phyloP scores from a whole-genome alignment of 2,797 vertebrate species.

The Myiothlypis chrysogaster region DNA sequence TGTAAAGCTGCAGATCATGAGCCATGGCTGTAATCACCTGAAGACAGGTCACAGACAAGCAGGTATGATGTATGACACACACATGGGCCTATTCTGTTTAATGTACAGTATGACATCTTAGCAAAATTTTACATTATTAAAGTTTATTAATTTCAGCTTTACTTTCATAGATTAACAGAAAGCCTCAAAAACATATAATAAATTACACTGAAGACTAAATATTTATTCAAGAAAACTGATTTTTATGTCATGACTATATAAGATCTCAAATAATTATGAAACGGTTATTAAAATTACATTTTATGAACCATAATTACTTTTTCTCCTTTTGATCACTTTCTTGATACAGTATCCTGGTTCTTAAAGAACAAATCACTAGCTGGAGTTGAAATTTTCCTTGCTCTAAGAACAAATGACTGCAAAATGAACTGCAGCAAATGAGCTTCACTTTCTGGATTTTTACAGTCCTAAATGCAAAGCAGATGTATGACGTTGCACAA shows the following conservation, averaged over 20 bases:
- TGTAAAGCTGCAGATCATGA: background rate
- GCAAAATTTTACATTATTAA: background rate
- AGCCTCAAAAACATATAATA: background rate
- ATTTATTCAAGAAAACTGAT: background rate
- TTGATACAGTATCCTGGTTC: background rate
- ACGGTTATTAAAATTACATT: background rate
- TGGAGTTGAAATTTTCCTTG: background rate
- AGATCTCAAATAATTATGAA: background rate
- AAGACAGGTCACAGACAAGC: background rate
- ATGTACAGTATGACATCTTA: rapidly evolving
- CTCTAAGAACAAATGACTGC: background rate
- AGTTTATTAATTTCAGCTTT: background rate
- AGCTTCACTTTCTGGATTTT: background rate
- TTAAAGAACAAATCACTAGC: background rate
- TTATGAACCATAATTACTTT: background rate
- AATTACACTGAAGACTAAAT: background rate
- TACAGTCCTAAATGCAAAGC: background rate
- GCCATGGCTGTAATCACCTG: background rate
- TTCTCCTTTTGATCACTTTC: background rate
- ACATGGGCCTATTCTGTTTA: rapidly evolving
- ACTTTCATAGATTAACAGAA: background rate
- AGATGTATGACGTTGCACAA: background rate
- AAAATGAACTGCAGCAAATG: background rate
- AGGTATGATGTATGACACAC: background rate
- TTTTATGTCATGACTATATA: background rate